These are phyloP conservation scores for Tipula vernalis DNA, from an alignment of 2,888 invertebrate genomes.

Conservation along the genomic window DNA sequence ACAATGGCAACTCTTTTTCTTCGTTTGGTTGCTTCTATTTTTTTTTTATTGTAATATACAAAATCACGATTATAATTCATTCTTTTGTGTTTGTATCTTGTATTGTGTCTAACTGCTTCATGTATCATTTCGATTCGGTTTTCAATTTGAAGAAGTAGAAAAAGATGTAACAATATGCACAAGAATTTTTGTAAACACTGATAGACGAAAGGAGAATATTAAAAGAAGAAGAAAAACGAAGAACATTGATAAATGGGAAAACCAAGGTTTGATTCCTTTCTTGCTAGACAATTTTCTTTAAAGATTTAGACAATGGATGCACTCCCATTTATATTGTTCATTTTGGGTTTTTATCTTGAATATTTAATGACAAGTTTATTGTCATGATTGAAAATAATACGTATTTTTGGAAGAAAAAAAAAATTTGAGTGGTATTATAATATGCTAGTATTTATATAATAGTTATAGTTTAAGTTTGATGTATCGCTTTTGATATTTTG, in stretches of 20 bases:
- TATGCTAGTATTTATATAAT: too few species aligned
- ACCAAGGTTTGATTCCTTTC: background rate
- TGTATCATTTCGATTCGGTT: background rate
- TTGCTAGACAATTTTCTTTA: background rate
- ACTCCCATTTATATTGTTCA: background rate
- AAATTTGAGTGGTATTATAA: too few species aligned
- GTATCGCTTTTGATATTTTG: too few species aligned
- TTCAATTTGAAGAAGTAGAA: background rate
- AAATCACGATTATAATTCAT: background rate
- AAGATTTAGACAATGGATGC: background rate
- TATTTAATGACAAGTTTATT: background rate
- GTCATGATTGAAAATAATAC: background rate
- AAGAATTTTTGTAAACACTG: background rate
- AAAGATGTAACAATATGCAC: background rate
- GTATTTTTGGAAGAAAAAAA: background rate
- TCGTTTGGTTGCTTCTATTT: background rate
- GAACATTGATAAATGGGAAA: background rate
- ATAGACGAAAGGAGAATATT: background rate
- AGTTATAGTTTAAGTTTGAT: too few species aligned
- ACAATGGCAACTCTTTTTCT: background rate
- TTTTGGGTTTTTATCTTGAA: background rate
- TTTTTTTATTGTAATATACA: background rate
- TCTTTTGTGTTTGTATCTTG: background rate
- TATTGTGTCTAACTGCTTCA: background rate
- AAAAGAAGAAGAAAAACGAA: background rate